Base-by-base conservation (phyloP, 2,113 vertebrate species). In the Chlamydotis undulata region DNA sequence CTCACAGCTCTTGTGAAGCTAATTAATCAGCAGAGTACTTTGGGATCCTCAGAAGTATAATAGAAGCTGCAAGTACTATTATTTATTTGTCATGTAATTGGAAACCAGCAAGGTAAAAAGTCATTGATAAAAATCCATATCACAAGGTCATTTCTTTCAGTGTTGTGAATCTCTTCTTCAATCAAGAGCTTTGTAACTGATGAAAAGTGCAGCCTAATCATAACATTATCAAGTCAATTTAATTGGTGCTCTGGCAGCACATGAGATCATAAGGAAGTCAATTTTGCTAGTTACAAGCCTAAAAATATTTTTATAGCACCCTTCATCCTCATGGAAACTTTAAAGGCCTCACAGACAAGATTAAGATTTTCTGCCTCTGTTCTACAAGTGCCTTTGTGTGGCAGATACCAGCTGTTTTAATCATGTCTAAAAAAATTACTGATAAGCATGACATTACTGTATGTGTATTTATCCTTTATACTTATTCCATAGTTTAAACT, bases 181-280 rank as follows among this genome's bases (percentile, higher is more conserved):
- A 96, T 96, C 96, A 97, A 97, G 96, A 95, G 95, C 94, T 94
- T 94, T 96, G 95, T 94, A 96, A 96, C 95, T 96, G 96, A 97
- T 97, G 96, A 97, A 97, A 97, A 96, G 89, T 96, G 85, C 83
- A 89, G 83, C 65, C 94, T 97, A 97, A 97, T 97, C 96, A 96
- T 89, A 96, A 97, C 94, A 94, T 93, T 97, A 97, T 96, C 96
- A 97, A 96, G 96, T 92, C 93, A 97, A 95, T 96, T 96, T 96
- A 96, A 95, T 96, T 96, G 96, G 95, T 94, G 91, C 90, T 95
- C 88, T 95, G 93, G 93, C 96, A 96, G 94, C 87, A 94, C 93
- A 95, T 91, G 95, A 96, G 95, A 94, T 94, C 96, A 89, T 96
- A 96, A 96, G 95, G 93, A 97, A 96, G 89, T 94, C 65, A 96